phyloP scores from a whole-genome alignment of 1,140 invertebrate species.

The Calephelis virginiensis region DNA sequence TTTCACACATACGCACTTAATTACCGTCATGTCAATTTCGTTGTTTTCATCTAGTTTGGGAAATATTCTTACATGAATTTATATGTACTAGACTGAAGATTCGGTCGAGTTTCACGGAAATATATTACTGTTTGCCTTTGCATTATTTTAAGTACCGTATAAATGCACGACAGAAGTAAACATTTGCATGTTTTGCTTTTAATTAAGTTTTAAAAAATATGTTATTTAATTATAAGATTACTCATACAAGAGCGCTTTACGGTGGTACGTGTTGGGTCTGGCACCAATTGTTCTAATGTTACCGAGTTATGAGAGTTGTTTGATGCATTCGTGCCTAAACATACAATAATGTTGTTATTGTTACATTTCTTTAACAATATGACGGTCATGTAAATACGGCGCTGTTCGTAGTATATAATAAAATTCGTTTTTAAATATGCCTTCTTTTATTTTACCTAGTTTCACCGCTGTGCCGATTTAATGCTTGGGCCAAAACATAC shows the following conservation, averaged over 20 bases:
- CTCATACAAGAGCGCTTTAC: conserved; percentile 9
- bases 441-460: conserved; percentile 47
- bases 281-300: conserved; percentile 33
- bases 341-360: conserved; percentile 73
- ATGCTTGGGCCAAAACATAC: no score
- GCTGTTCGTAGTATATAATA: conserved; percentile 77
- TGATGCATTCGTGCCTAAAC: conserved; percentile 69
- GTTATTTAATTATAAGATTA: neutral
- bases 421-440: conserved; percentile 70
- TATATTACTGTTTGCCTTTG: no score
- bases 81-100: no score
- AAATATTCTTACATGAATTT: no score
- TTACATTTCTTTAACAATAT: conserved; percentile 79
- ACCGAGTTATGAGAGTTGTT: conserved; percentile 44
- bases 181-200: no score
- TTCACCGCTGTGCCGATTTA: neutral
- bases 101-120: no score
- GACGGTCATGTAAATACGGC: conserved; percentile 75
- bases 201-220: neutral
- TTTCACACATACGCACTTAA: no score
- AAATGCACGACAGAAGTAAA: no score
- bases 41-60: no score
- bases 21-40: no score
- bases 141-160: no score
- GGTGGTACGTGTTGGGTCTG: conserved; percentile 19